These are phyloP conservation scores for Drosophila arizonae DNA, from an alignment of 1,140 invertebrate species.

Conservation along the genomic window DNA sequence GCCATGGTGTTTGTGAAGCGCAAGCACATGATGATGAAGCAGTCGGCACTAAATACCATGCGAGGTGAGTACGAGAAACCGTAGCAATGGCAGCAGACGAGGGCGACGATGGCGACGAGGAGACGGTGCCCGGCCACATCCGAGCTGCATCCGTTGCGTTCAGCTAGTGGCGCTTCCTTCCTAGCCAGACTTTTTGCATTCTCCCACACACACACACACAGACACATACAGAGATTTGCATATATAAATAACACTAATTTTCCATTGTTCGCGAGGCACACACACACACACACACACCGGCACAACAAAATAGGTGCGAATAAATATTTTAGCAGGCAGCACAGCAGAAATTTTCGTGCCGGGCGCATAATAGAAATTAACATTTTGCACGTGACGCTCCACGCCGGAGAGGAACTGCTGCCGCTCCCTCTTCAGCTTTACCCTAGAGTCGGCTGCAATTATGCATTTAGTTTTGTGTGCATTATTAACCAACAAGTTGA, in stretches of 20 bases:
- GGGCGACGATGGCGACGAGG: no score
- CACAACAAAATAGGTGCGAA: conserved; percentile 73
- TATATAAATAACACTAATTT: conserved; percentile 80
- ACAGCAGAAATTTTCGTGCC: conserved; percentile 39
- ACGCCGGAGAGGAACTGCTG: conserved; percentile 2
- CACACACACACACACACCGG: conserved; percentile 15
- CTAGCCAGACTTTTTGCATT: conserved; percentile 39
- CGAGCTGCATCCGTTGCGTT: conserved; percentile 59
- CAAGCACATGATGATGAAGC: conserved; percentile 83
- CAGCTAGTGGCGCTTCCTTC: conserved; percentile 65
- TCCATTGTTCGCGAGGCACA: conserved; percentile 56
- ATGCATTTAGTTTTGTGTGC: conserved; percentile 81
- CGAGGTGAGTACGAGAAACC: conserved; percentile 68
- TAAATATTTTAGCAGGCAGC: conserved; percentile 74
- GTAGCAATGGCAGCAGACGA: neutral
- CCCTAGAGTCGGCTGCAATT: conserved; percentile 48
- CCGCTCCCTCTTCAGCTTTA: no score
- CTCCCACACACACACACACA: conserved; percentile 37
- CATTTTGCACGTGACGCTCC: conserved; percentile 73
- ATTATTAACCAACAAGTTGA: conserved; percentile 77
- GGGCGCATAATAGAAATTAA: conserved; percentile 74
- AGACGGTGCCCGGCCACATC: neutral
- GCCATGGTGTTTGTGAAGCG: conserved; percentile 85
- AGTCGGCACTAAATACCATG: conserved; percentile 80
- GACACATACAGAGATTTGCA: conserved; percentile 51